Conservation (phyloP, 2,113 vertebrate genomes). For the Oncorhynchus masou region DNA sequence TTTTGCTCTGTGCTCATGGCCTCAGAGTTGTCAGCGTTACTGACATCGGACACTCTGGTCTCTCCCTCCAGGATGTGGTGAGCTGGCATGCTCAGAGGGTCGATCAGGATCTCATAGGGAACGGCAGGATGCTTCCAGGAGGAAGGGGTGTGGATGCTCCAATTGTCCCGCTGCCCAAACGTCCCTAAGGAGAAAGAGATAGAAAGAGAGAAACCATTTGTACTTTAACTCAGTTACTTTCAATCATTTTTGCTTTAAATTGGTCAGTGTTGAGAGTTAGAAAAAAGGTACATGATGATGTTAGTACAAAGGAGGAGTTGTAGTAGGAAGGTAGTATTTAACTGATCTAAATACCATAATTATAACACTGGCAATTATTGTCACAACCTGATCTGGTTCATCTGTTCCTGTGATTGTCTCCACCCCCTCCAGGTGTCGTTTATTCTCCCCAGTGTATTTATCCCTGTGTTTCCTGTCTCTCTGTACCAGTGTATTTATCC, state of each 20-base stretch:
- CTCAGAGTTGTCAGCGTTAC: slow-evolving; percentile 9
- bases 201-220: background rate
- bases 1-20: slow-evolving; percentile 21
- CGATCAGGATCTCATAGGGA: slow-evolving; percentile 66
- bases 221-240: background rate
- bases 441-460: too few relatives aligned
- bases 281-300: background rate
- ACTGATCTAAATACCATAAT: too few relatives aligned
- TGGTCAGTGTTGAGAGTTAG: background rate
- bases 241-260: too few relatives aligned
- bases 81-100: slow-evolving; percentile 68
- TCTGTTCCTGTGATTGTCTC: too few relatives aligned
- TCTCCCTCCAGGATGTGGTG: slow-evolving; percentile 35
- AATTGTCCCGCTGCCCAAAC: slow-evolving; percentile 72
- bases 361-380: too few relatives aligned
- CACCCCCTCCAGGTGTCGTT: too few relatives aligned
- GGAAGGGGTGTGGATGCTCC: slow-evolving; percentile 66
- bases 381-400: too few relatives aligned
- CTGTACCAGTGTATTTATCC: too few relatives aligned
- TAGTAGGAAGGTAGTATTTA: background rate
- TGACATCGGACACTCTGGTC: slow-evolving; percentile 16
- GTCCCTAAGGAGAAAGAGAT: slow-evolving; percentile 57
- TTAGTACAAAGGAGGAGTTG: background rate
- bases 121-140: slow-evolving; percentile 76
- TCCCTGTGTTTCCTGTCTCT: too few relatives aligned